Evolutionary conservation across 2,888 invertebrate genomes (phyloP).

Genomic region (Boloria selene): DNA sequence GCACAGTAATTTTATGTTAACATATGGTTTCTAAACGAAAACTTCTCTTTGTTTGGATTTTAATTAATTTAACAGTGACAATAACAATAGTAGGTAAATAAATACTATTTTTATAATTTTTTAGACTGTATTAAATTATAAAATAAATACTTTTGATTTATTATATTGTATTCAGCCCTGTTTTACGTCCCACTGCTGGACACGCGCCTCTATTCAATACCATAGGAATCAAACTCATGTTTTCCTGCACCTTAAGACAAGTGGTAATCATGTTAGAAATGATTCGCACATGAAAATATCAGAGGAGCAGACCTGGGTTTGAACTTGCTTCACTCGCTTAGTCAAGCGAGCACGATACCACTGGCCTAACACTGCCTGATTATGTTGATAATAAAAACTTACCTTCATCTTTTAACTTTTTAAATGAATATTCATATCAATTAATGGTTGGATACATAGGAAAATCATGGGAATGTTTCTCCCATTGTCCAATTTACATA

Average conservation of each 20-base stretch:
- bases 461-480: slow-evolving; percentile 47
- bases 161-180: background rate
- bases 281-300: no score
- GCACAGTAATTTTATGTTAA: slow-evolving; percentile 5
- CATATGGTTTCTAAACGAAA: slow-evolving; percentile 12
- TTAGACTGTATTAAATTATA: background rate
- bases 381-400: background rate
- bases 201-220: no score
- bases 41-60: slow-evolving; percentile 7
- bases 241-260: no score
- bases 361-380: no score
- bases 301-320: no score
- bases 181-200: no score
- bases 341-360: no score
- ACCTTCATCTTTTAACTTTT: background rate
- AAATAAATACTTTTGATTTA: background rate
- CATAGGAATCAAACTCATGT: no score
- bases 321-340: no score
- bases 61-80: background rate
- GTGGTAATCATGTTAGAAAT: no score
- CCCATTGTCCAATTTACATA: slow-evolving; percentile 50
- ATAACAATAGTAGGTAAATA: no score
- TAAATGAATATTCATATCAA: slow-evolving; percentile 14
- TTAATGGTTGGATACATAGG: slow-evolving; percentile 27
- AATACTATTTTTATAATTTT: no score